Conservation (phyloP, 2,888 invertebrate genomes). For the Acanthococcus lagerstroemiae region DNA sequence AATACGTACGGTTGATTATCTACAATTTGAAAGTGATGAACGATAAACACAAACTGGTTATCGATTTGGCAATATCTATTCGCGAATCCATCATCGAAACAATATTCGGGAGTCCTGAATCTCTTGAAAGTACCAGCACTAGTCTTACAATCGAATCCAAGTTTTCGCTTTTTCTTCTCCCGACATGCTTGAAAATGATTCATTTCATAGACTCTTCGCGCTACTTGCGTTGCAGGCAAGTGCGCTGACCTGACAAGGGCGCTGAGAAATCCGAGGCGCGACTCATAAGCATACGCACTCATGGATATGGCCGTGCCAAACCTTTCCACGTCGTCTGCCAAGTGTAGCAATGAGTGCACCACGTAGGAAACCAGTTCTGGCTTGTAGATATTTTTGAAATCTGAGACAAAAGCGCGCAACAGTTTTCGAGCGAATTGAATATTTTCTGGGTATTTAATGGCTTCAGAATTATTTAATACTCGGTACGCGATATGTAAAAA, state of each 20-base stretch:
- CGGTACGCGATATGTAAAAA: neutral
- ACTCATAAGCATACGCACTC: neutral
- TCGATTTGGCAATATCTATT: neutral
- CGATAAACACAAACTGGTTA: neutral
- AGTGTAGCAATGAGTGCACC: neutral
- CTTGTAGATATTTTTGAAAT: neutral
- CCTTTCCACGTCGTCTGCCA: neutral
- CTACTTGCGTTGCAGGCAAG: neutral
- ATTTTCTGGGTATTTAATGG: neutral
- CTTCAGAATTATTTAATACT: neutral
- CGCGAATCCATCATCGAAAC: neutral
- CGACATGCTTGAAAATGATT: neutral
- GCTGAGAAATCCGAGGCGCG: neutral
- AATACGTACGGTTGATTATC: neutral
- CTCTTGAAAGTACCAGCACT: neutral
- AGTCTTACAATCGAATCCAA: too few relatives aligned
- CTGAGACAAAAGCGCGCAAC: neutral
- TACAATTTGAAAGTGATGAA: neutral
- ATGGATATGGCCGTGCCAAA: neutral
- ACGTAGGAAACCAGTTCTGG: neutral
- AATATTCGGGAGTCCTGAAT: neutral
- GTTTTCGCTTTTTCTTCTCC: too few relatives aligned
- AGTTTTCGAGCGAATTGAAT: neutral
- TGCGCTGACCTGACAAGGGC: neutral
- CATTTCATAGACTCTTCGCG: neutral